Conservation (phyloP, 2,888 invertebrate species). For the Heliconius ethilla region DNA sequence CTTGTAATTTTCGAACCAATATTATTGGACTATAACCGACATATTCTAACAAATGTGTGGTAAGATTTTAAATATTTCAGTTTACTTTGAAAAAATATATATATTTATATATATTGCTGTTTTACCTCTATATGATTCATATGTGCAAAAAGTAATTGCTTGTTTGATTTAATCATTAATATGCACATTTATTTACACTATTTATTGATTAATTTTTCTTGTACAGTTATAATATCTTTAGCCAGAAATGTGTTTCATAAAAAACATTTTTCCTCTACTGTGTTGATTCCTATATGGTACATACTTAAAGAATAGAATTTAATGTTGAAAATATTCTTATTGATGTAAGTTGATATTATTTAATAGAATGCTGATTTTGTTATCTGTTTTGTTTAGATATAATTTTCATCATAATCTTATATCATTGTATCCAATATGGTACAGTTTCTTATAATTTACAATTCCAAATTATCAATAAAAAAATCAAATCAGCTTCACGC, state of each 20-base stretch:
- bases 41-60: too few relatives aligned
- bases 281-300: background rate
- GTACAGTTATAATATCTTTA: background rate
- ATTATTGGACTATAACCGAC: too few relatives aligned
- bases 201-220: background rate
- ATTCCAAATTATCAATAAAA: background rate
- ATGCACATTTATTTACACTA: constrained; percentile 1
- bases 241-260: background rate
- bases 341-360: constrained; percentile 1
- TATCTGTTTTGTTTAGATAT: background rate
- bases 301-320: background rate
- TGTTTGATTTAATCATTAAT: background rate
- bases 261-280: background rate
- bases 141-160: background rate
- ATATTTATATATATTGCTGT: background rate
- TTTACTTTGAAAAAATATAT: background rate
- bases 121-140: background rate
- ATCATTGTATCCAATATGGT: background rate
- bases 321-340: background rate
- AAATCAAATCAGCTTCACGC: too few relatives aligned
- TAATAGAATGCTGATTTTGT: background rate
- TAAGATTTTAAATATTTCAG: background rate
- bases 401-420: background rate
- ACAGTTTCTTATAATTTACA: background rate
- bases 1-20: too few relatives aligned